phyloP scores from a whole-genome alignment of 2,113 vertebrate genomes.

The Tragelaphus imberbis region DNA sequence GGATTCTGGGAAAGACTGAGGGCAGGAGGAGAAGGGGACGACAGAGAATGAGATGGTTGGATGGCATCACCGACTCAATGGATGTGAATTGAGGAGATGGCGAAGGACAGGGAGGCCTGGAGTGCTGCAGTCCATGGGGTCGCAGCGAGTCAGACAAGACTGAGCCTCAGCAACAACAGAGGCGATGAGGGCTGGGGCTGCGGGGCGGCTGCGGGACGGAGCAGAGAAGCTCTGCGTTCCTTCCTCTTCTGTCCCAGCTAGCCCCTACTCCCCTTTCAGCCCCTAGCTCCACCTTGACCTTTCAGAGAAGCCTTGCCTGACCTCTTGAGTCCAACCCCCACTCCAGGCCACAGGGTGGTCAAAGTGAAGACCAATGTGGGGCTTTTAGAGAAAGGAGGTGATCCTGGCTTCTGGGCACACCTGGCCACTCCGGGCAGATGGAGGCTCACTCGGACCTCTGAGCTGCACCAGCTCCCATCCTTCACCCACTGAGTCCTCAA shows the following conservation, averaged over 20 bases:
- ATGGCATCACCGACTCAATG: background rate
- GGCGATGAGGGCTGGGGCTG: background rate
- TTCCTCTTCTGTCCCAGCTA: background rate
- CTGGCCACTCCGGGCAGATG: rapidly evolving
- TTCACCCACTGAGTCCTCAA: rapidly evolving
- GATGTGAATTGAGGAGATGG: background rate
- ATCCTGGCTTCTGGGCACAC: too few relatives aligned
- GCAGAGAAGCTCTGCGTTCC: rapidly evolving
- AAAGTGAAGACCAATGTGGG: rapidly evolving
- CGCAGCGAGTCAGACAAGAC: background rate
- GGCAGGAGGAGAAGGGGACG: background rate
- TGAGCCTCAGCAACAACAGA: background rate
- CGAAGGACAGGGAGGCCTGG: background rate
- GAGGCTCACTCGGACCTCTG: background rate
- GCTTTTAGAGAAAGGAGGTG: background rate
- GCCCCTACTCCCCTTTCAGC: background rate
- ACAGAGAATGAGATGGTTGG: background rate
- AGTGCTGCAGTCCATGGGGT: background rate
- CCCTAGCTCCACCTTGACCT: background rate
- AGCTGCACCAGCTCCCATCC: rapidly evolving
- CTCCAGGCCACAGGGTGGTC: background rate
- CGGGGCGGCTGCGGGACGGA: background rate
- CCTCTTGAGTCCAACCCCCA: background rate
- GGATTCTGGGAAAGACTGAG: background rate
- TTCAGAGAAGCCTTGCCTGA: background rate